Evolutionary conservation across 2,797 vertebrate genomes (phyloP), one percentile per base, ranked within the genome.

Genomic region (Rhinophrynus dorsalis): DNA sequence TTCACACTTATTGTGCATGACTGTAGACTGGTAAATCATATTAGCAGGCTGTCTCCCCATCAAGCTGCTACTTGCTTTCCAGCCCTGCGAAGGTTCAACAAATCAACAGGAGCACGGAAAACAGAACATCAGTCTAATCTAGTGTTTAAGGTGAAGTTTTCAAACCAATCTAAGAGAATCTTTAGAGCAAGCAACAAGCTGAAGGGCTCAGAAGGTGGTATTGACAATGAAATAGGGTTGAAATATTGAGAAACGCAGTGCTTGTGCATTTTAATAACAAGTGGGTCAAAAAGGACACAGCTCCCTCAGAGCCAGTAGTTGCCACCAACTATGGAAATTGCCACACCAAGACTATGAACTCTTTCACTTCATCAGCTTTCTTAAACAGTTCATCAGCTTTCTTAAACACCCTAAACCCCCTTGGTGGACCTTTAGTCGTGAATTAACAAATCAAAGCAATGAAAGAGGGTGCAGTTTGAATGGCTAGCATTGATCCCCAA

Each of bases 1-100:
- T 92, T 93, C 90, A 90, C 89, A 90, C 94, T 89, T 90, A 89
- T 82, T 84, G 94, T 83, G 92, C 96, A 95, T 99, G 96, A 97
- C 96, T 95, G 92, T 89, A 88, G 83, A 90, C 90, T 91, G 91
- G 90, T 93, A 92, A 92, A 94, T 91, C 93, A 90, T 91, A 97
- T 98, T 98, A 97, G 92, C 86, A 81, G 85, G 78, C 88, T 62
- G 67, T 89, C 89, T 91, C 82, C 84, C 89, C 85, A 91, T 91
- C 90, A 92, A 91, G 87, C 89, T 88, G 85, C 88, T 89, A 88
- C 88, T 90, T 90, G 89, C 89, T 91, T 89, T 86, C 86, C 89
- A 91, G 88, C 91, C 87, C 88, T 84, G 88, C 84, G 84, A 91
- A 94, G 92, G 90, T 91, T 92, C 90, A 92, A 92, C 92, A 94